Percentiles rank a stretch among this genome's conserved stretches.
phyloP scores from a whole-genome alignment of 2,888 invertebrate species.

The Elysia crispata region DNA sequence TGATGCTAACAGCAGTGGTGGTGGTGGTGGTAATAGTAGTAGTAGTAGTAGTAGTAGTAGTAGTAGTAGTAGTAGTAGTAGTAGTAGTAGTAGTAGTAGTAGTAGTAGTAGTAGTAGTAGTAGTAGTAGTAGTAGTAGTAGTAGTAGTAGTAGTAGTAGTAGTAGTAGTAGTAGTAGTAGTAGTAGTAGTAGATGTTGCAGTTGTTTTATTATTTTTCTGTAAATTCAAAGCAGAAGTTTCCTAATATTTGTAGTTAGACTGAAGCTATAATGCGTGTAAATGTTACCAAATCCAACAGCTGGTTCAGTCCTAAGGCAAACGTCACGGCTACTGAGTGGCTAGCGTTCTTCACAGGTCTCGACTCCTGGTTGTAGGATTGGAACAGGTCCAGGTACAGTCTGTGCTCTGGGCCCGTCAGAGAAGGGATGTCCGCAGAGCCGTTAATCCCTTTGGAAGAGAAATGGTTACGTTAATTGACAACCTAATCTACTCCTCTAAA shows the following conservation, averaged over 20 bases:
- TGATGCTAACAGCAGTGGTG: too few relatives aligned
- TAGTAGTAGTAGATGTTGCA: neutral
- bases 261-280: neutral
- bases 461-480: too few relatives aligned
- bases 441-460: neutral
- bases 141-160: constrained; percentile 31
- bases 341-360: constrained; percentile 68
- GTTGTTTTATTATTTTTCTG: too few relatives aligned
- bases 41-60: neutral
- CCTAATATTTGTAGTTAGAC: too few relatives aligned
- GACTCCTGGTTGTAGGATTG: constrained; percentile 66
- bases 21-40: too few relatives aligned
- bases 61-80: constrained; percentile 31
- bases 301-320: constrained; percentile 70
- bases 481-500: too few relatives aligned
- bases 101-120: constrained; percentile 30
- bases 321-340: constrained; percentile 61
- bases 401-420: constrained; percentile 55
- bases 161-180: constrained; percentile 25
- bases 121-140: constrained; percentile 30
- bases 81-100: constrained; percentile 30
- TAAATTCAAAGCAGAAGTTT: too few relatives aligned
- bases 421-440: neutral
- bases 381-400: constrained; percentile 64
- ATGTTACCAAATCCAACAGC: constrained; percentile 70